Evolutionary conservation across 2,888 invertebrate species (phyloP).

Genomic region (Ophion ellenae): DNA sequence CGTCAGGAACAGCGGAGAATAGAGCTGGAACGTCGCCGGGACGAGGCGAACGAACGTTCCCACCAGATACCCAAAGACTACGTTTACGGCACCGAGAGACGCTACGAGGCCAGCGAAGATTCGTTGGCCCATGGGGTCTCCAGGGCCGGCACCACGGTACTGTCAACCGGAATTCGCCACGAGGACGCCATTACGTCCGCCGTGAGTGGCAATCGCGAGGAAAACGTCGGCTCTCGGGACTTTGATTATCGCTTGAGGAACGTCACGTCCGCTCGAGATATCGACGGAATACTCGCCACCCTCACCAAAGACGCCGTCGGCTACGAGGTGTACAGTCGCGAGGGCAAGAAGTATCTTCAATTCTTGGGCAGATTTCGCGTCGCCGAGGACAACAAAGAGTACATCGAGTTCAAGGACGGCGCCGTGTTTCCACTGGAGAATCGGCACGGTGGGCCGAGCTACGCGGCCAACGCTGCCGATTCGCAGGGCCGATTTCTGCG

Average conservation of each 20-base stretch:
- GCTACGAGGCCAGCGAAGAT: slow-evolving; percentile 62
- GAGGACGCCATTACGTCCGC: slow-evolving; percentile 14
- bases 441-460: slow-evolving; percentile 71
- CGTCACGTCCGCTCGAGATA: slow-evolving; percentile 72
- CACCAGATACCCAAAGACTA: slow-evolving; percentile 60
- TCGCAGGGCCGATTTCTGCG: slow-evolving; percentile 65
- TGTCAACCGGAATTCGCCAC: slow-evolving; percentile 51
- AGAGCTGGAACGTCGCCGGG: slow-evolving; percentile 64
- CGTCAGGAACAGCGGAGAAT: slow-evolving; percentile 65
- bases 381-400: slow-evolving; percentile 72
- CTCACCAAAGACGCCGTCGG: slow-evolving; percentile 72
- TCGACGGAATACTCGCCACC: slow-evolving; percentile 72
- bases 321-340: slow-evolving; percentile 71
- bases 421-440: slow-evolving; percentile 76
- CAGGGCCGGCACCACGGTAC: slow-evolving; percentile 51
- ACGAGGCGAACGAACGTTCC: slow-evolving; percentile 64
- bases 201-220: slow-evolving; percentile 77
- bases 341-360: slow-evolving; percentile 74
- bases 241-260: slow-evolving; percentile 72
- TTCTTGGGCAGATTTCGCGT: slow-evolving; percentile 75
- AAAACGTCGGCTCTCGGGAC: slow-evolving; percentile 70
- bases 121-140: slow-evolving; percentile 14
- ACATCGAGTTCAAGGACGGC: slow-evolving; percentile 77
- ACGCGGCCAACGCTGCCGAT: slow-evolving; percentile 59
- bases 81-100: slow-evolving; percentile 74